Evolutionary conservation across 2,888 invertebrate species (phyloP).

Genomic region (Stegophylla sp.): DNA sequence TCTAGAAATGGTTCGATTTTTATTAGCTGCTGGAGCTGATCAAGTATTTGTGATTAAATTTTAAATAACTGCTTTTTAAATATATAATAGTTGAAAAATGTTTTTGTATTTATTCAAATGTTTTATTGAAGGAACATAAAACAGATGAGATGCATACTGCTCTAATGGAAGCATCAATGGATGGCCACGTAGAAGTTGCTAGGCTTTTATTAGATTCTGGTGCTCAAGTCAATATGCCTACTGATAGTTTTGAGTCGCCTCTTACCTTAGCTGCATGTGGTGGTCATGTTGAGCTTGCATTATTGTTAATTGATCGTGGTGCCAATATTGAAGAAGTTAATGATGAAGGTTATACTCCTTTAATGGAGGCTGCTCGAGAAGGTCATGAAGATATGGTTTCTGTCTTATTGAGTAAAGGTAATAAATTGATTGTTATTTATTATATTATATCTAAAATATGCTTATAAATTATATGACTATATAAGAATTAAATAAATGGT

Average conservation of each 20-base stretch:
- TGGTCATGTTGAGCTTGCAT: slow-evolving; percentile 96
- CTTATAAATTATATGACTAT: too few species aligned
- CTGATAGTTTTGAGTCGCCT: slow-evolving; percentile 98
- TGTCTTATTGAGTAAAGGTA: slow-evolving; percentile 84
- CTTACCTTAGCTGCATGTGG: slow-evolving; percentile 97
- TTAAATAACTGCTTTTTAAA: background rate
- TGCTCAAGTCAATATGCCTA: slow-evolving; percentile 99
- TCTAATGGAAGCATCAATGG: slow-evolving; percentile 99
- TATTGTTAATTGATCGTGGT: slow-evolving; percentile 92
- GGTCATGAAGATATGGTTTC: slow-evolving; percentile 99
- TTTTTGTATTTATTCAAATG: background rate
- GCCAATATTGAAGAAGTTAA: slow-evolving; percentile 99
- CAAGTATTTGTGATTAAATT: slow-evolving; percentile 64
- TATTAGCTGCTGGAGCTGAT: slow-evolving; percentile 94
- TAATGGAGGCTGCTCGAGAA: slow-evolving; percentile 98
- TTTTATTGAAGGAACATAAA: slow-evolving; percentile 82
- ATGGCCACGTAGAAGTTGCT: slow-evolving; percentile 98
- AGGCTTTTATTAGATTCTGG: slow-evolving; percentile 92
- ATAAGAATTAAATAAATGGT: too few species aligned
- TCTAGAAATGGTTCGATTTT: slow-evolving; percentile 94
- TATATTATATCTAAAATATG: background rate
- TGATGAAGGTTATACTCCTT: slow-evolving; percentile 98
- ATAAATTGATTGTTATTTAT: slow-evolving; percentile 22
- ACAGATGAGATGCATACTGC: slow-evolving; percentile 99
- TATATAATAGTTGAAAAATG: background rate